Base-by-base conservation (phyloP, 2,797 vertebrate species). In the Champsocephalus esox region DNA sequence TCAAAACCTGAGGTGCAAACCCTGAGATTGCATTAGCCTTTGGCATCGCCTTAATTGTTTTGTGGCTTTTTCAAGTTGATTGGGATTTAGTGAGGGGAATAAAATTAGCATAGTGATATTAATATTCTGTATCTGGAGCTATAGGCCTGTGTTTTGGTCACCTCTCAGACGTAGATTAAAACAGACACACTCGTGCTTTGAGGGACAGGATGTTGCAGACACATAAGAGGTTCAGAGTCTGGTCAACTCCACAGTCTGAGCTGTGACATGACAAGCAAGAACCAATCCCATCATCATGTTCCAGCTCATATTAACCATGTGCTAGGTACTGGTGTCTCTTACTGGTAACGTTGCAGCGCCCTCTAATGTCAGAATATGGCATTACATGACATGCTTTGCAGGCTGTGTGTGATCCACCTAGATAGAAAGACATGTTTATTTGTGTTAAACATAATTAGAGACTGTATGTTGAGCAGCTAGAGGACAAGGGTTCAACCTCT, bases 271-370 rank as follows among this genome's bases (percentile, higher is more conserved):
- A 86, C 46, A 11, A 24, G 66, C 66, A 69, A 57, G 4, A 69
- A 19, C 81, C 87, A 88, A 86, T 87, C 78, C 41, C 69, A 9
- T 60, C 60, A 0, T 7, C 74, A 41, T 78, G 66, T 73, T 61
- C 66, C 61, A 41, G 66, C 14, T 43, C 49, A 60, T 66, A 64
- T 79, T 61, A 80, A 81, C 72, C 68, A 80, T 67, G 65, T 77
- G 70, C 66, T 65, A 1, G 34, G 34, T 32, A 28, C 49, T 56
- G 57, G 11, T 67, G 38, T 67, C 62, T 38, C 21, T 24, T 2
- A 8, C 43, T 12, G 14, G 19, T 81, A 66, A 70, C 10, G 61
- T 5, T 1, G 38, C 73, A 69, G 78, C 70, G 13, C 87, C 87
- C 77, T 87, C 91, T 48, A 6, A 75, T 90, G 91, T 44, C 58